Evolutionary conservation across 2,113 vertebrate genomes (phyloP).

Genomic region (Epinephelus fuscoguttatus): DNA sequence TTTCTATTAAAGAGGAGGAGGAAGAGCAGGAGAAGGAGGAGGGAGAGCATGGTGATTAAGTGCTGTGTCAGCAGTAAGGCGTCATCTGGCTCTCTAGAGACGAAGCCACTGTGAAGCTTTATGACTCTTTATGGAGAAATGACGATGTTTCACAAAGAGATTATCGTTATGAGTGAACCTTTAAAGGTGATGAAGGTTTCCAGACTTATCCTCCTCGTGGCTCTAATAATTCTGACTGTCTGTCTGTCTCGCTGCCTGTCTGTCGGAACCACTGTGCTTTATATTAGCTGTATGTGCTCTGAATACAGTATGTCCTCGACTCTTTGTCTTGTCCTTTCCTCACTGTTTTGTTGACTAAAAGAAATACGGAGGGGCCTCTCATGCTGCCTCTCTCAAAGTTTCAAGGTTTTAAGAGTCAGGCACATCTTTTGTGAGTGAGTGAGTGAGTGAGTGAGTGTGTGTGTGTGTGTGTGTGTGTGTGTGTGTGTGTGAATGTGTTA

Average conservation of each 20-base stretch:
- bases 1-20: constrained; percentile 50
- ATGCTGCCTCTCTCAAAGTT: not conserved
- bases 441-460: not conserved
- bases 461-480: not conserved
- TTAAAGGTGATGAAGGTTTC: constrained; percentile 67
- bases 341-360: constrained; percentile 8
- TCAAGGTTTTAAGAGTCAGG: constrained; percentile 18
- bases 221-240: constrained; percentile 27
- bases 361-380: not conserved
- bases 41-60: constrained; percentile 66
- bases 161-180: constrained; percentile 67
- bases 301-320: constrained; percentile 21
- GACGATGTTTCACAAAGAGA: constrained; percentile 66
- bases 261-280: constrained; percentile 19
- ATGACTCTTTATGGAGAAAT: constrained; percentile 73
- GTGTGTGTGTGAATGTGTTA: not conserved
- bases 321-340: not conserved
- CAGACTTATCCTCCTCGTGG: constrained; percentile 16
- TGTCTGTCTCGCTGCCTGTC: not conserved
- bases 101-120: constrained; percentile 65
- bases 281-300: constrained; percentile 1
- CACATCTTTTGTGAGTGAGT: not conserved
- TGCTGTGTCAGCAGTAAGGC: constrained; percentile 72
- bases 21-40: constrained; percentile 17
- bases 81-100: constrained; percentile 64